phyloP scores from a whole-genome alignment of 2,888 invertebrate genomes.

The Fissipunctia ypsillon region DNA sequence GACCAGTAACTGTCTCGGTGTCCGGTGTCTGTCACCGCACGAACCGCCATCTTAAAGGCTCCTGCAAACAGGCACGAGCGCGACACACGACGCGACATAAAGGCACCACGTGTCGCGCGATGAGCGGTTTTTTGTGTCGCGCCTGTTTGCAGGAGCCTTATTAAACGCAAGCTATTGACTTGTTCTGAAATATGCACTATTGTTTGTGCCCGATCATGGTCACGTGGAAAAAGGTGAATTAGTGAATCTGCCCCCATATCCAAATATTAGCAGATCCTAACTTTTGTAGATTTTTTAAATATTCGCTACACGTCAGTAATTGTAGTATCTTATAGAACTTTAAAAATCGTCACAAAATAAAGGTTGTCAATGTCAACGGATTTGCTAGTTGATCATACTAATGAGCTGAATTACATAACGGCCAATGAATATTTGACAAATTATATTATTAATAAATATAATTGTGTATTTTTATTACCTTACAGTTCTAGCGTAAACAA shows the following conservation, averaged over 20 bases:
- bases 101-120: no score
- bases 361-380: neutral
- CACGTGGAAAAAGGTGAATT: neutral
- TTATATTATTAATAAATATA: neutral
- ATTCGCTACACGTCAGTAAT: neutral
- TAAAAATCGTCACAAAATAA: neutral
- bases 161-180: slow-evolving; percentile 21
- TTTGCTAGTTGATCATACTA: neutral
- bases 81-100: no score
- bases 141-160: no score
- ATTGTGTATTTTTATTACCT: neutral
- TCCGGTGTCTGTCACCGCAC: no score
- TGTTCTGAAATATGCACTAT: slow-evolving; percentile 4
- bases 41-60: no score
- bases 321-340: neutral
- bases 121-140: no score
- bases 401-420: neutral
- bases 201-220: neutral
- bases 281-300: neutral
- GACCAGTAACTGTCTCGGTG: no score
- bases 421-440: neutral
- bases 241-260: neutral
- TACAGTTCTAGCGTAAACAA: neutral
- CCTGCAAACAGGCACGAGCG: no score
- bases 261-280: neutral